phyloP scores from a whole-genome alignment of 64 coral and sea anemone species.

The Actinia equina region DNA sequence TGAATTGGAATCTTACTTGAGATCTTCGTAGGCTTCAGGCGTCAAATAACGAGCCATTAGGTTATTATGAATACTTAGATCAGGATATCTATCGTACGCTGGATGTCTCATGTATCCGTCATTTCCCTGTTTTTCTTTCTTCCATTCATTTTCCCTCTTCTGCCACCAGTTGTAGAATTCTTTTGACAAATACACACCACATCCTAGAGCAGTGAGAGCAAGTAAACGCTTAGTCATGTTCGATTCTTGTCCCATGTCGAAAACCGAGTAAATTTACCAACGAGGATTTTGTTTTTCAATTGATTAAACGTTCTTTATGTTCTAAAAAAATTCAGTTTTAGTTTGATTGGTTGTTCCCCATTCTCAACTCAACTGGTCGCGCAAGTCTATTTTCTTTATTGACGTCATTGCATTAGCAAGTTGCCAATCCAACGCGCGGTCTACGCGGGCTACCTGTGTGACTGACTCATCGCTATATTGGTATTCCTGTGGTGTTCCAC shows the following conservation, averaged over 20 bases:
- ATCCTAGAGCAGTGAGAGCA: slow-evolving; percentile 48
- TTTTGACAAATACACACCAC: slow-evolving; percentile 55
- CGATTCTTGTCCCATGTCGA: background rate
- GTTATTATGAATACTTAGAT: slow-evolving; percentile 79
- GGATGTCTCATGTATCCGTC: slow-evolving; percentile 57
- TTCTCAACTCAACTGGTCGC: background rate
- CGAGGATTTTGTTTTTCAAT: no score
- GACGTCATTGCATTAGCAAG: no score
- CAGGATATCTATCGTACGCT: slow-evolving; percentile 61
- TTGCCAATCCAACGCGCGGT: no score
- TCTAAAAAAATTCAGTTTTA: no score
- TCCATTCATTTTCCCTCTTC: background rate
- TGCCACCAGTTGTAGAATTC: slow-evolving; percentile 27
- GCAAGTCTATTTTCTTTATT: background rate
- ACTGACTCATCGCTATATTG: no score
- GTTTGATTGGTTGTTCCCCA: no score
- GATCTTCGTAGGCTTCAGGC: slow-evolving; percentile 62
- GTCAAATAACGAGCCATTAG: slow-evolving; percentile 62
- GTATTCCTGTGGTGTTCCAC: no score
- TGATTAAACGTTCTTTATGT: no score
- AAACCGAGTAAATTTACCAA: background rate
- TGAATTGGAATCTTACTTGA: slow-evolving; percentile 48
- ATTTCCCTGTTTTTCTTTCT: slow-evolving; percentile 3
- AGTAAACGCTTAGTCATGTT: slow-evolving; percentile 19
- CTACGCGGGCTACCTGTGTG: background rate